A percentile compares a stretch with the other conserved stretches of the same genome.
Conservation (phyloP, 2,888 invertebrate species). For the Sarcophaga variegata region DNA sequence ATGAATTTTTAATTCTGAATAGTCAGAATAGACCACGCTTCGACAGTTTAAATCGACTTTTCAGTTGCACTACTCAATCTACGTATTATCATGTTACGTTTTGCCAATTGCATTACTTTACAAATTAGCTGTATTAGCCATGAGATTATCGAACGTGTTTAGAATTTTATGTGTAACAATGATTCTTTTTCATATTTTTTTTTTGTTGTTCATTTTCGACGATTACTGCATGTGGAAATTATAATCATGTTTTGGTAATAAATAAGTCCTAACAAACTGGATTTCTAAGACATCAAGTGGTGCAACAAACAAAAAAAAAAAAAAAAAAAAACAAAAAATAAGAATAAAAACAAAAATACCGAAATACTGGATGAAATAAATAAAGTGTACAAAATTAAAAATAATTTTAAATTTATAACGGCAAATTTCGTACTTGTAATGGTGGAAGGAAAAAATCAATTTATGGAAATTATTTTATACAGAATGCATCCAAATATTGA, state of each 20-base stretch:
- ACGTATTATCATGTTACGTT: conserved; percentile 34
- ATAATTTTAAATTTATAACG: conserved; percentile 63
- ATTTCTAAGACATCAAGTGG: conserved; percentile 16
- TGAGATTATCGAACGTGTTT: conserved; percentile 50
- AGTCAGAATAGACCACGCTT: no score
- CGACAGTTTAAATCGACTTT: no score
- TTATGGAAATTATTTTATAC: conserved; percentile 63
- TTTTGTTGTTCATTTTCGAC: neutral
- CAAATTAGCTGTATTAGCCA: conserved; percentile 65
- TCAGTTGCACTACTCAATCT: neutral
- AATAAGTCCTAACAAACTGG: neutral
- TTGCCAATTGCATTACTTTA: conserved; percentile 60
- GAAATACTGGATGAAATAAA: no score
- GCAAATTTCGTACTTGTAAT: conserved; percentile 46
- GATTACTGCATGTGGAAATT: conserved; percentile 23
- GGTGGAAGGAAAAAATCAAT: conserved; percentile 40
- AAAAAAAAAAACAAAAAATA: neutral
- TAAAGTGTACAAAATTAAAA: conserved; percentile 18
- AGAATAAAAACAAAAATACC: neutral
- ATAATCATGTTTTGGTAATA: conserved; percentile 15
- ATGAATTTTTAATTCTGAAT: no score
- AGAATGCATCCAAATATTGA: conserved; percentile 56
- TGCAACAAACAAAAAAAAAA: neutral
- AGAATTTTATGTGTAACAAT: conserved; percentile 20
- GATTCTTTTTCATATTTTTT: neutral